These are phyloP conservation scores for Halichoerus grypus DNA, from an alignment of 2,113 vertebrate genomes.

Conservation along the genomic window DNA sequence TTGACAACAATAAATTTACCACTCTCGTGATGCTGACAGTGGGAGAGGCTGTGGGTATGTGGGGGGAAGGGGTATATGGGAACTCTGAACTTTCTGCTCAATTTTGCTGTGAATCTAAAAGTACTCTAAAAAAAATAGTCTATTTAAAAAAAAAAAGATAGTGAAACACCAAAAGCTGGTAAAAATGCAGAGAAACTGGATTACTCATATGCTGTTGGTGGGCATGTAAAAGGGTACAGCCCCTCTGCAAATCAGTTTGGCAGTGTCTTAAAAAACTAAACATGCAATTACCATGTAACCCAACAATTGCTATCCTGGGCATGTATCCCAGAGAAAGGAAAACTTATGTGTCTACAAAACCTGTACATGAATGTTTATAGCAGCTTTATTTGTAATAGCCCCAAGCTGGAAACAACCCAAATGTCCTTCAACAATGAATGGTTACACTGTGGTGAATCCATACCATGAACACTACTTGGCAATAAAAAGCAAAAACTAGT, in stretches of 20 bases:
- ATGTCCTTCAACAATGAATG: neutral
- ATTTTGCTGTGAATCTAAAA: neutral
- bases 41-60: neutral
- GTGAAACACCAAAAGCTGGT: neutral
- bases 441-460: neutral
- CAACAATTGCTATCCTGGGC: neutral
- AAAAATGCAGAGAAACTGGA: neutral
- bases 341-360: neutral
- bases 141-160: neutral
- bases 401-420: neutral
- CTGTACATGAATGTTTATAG: neutral
- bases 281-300: neutral
- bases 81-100: neutral
- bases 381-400: neutral
- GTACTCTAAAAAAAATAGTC: neutral
- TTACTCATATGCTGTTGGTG: no score
- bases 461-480: neutral
- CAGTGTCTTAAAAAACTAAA: constrained; percentile 31
- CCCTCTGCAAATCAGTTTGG: neutral
- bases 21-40: neutral
- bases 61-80: no score
- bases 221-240: neutral
- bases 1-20: neutral
- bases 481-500: neutral
- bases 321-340: neutral